A percentile compares a stretch with the other conserved stretches of the same genome.
phyloP scores from a whole-genome alignment of 2,888 invertebrate species.

The Litoditis marina region DNA sequence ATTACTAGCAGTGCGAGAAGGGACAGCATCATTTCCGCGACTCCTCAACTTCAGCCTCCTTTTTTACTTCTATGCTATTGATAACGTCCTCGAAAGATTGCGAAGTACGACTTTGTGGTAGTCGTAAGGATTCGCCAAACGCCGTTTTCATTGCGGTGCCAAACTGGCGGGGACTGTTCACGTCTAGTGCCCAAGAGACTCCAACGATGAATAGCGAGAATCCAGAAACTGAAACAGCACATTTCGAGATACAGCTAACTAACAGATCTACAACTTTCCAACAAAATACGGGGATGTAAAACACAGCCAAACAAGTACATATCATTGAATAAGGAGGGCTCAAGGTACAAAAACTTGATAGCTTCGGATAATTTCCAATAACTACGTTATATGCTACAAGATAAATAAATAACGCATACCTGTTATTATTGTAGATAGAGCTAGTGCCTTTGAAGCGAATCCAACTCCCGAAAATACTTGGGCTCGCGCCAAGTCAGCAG shows the following conservation, averaged over 20 bases:
- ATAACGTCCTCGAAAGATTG: slow-evolving; percentile 46
- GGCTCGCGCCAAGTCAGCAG: slow-evolving; percentile 36
- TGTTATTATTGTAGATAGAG: slow-evolving; percentile 55
- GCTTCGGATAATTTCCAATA: too few relatives aligned
- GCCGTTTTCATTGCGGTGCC: slow-evolving; percentile 47
- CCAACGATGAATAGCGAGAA: slow-evolving; percentile 54
- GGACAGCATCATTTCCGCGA: slow-evolving; percentile 19
- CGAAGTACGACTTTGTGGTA: slow-evolving; percentile 39
- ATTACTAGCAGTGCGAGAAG: slow-evolving; percentile 18
- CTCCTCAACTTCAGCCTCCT: slow-evolving; percentile 8
- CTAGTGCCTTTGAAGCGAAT: slow-evolving; percentile 54
- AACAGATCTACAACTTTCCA: too few relatives aligned
- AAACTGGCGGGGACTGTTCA: slow-evolving; percentile 57
- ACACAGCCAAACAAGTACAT: too few relatives aligned
- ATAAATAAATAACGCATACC: too few relatives aligned
- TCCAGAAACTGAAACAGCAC: slow-evolving; percentile 39
- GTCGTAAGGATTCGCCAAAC: slow-evolving; percentile 39
- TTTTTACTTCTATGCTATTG: slow-evolving; percentile 32
- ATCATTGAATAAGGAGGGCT: too few relatives aligned
- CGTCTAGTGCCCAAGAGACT: slow-evolving; percentile 51
- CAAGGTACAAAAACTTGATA: too few relatives aligned
- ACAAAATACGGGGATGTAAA: too few relatives aligned
- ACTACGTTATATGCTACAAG: too few relatives aligned
- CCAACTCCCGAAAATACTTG: slow-evolving; percentile 52
- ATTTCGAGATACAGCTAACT: too few relatives aligned